Base-by-base conservation (phyloP, 2,888 invertebrate species). In the Chrysopilus asiliformis region DNA sequence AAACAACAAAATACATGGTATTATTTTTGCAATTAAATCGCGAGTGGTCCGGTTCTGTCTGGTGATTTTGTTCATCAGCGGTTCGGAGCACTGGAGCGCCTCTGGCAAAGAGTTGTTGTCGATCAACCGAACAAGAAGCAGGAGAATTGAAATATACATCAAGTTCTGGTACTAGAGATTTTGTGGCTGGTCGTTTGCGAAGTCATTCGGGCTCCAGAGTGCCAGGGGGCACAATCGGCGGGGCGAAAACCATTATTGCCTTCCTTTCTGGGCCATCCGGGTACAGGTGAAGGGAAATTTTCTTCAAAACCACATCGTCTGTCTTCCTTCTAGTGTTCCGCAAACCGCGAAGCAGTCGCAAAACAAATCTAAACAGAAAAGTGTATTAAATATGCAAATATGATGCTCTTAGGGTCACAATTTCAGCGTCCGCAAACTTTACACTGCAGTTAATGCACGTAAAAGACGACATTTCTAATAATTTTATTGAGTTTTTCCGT, bases 1-100 rank as follows among this genome's bases (percentile, higher is more conserved):
- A n/a, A n/a, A n/a, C n/a, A n/a, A n/a, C n/a, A n/a, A n/a, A n/a
- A n/a, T n/a, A n/a, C n/a, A n/a, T n/a, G n/a, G n/a, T n/a, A n/a
- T n/a, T n/a, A n/a, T n/a, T n/a, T n/a, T n/a, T n/a, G 93, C 90
- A 50, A 97, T 77, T 39, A 90, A 68, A 66, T 98, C 97, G 36
- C 95, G 71, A 1, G 91, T 85, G 36, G 97, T 74, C 38, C 95
- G 76, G 60, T 97, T 97, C 53, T 89, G 86, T 12, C 76, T 71
- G 7, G 78, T 76, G 18, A 97, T 75, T 64, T 93, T 94, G 30
- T 72, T 74, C 77, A 95, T 83, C 27, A 97, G 63, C 0, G 55
- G 45, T 53, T 93, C 86, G 0, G 87, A 84, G 56, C 93, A 94
- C 39, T 76, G 72, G 5, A 82, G 76, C 15, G 93, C 91, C 49